Base-by-base conservation (phyloP, 2,888 invertebrate genomes). In the Caenorhabditis uteleia region DNA sequence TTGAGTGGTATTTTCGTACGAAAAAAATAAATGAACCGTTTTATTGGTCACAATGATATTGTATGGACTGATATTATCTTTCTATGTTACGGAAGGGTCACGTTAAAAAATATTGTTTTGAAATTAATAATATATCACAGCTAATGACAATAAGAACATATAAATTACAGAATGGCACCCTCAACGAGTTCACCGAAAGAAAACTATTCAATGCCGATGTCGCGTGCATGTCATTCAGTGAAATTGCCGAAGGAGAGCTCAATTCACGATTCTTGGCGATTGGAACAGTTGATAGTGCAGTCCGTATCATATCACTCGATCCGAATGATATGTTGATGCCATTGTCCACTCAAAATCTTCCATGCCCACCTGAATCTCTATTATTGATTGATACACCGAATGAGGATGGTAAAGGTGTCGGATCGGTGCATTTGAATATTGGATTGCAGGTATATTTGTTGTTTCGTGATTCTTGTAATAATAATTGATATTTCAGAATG, bases 161-260 rank as follows among this genome's bases (percentile, higher is more conserved):
- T n/a, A n/a, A n/a, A n/a, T n/a, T 70, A 5, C 84, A 95, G 94
- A 92, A 93, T 74, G 97, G 97, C 1, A 94, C 95, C 85, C 86
- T 99, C 46, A 95, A 98, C 85, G 98, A 99, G 84, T 98, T 95
- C 84, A 95, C 94, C 8, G 95, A 97, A 84, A 88, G 95, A 10
- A 94, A 95, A 82, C 90, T 98, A 89, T 91, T 93, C 6, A 67
- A 66, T 39, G 90, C 92, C 0, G 97, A 98, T 85, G 95, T 98
- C 0, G 91, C 97, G 74, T 99, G 97, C 84, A 97, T 98, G 97
- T 95, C 94, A 0, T 86, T 98, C 61, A 95, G 94, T 0, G 91
- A 91, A 51, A 95, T 98, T 0, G 93, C 95, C 0, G 88, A 90
- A 2, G 97, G 97, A 5, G 97, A 98, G 84, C 97, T 98, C 84